Conservation (phyloP, 1,140 invertebrate genomes). For the Danaus melanippus region DNA sequence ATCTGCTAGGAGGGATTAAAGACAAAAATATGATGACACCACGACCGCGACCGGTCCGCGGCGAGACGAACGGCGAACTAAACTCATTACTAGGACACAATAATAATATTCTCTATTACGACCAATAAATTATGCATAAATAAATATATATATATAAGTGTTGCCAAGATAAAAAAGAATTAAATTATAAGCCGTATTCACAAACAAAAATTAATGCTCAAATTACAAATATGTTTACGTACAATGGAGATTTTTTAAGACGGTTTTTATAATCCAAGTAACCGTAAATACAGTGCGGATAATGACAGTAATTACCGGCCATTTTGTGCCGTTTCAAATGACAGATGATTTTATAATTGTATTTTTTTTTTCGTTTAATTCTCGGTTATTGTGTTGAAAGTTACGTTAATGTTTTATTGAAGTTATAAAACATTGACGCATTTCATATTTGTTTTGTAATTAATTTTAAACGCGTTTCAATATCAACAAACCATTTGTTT, state of each 20-base stretch:
- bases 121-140: no score
- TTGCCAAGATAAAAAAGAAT: no score
- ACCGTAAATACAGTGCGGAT: neutral
- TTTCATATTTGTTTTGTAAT: no score
- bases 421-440: constrained; percentile 2
- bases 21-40: constrained; percentile 23
- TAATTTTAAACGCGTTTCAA: constrained; percentile 7
- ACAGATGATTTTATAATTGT: constrained; percentile 20
- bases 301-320: constrained; percentile 19
- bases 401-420: neutral
- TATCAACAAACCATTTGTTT: constrained; percentile 1
- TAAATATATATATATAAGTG: no score
- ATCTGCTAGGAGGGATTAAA: constrained; percentile 33
- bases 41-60: constrained; percentile 6
- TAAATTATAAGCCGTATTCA: no score
- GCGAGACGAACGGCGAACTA: neutral
- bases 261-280: no score
- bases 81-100: neutral
- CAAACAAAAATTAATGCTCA: no score
- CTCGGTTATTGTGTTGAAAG: neutral
- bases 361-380: constrained; percentile 5
- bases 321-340: constrained; percentile 12
- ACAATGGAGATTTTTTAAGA: no score
- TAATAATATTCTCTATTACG: no score
- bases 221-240: no score